Evolutionary conservation across 2,113 vertebrate species (phyloP).

Genomic region (Psittacula cyanocephala): DNA sequence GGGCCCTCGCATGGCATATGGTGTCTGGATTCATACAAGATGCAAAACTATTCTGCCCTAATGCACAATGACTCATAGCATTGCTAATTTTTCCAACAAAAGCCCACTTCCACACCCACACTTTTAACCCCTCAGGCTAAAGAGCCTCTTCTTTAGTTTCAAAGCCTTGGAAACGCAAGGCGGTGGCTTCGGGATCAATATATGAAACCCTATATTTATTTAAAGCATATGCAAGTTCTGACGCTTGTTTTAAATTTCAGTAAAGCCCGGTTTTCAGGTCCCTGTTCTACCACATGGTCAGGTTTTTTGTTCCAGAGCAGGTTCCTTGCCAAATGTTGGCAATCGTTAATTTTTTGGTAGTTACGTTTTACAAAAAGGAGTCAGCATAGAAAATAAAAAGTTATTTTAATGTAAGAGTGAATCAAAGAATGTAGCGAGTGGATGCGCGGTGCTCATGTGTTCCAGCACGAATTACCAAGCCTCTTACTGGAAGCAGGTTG

Average conservation of each 20-base stretch:
- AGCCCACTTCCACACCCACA: slow-evolving; percentile 87
- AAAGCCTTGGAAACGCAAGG: slow-evolving; percentile 68
- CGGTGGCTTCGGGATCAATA: slow-evolving; percentile 51
- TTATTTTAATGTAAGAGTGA: neutral
- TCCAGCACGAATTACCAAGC: accelerated
- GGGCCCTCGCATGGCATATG: slow-evolving; percentile 98
- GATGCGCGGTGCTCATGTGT: accelerated
- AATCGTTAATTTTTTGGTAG: neutral
- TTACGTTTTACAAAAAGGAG: neutral
- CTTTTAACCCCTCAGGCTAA: slow-evolving; percentile 82
- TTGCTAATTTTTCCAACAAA: slow-evolving; percentile 92
- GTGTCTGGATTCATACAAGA: slow-evolving; percentile 98
- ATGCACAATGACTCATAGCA: slow-evolving; percentile 98
- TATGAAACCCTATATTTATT: slow-evolving; percentile 54
- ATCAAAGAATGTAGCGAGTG: neutral
- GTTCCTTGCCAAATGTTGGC: neutral
- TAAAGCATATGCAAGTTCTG: slow-evolving; percentile 21
- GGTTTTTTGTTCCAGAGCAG: neutral
- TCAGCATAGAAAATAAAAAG: neutral
- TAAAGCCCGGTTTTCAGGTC: neutral
- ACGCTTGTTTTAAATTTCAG: neutral
- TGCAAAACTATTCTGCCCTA: slow-evolving; percentile 97
- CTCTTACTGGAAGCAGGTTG: neutral
- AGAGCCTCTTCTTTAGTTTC: slow-evolving; percentile 69
- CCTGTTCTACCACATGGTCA: accelerated